phyloP scores from a whole-genome alignment of 2,797 vertebrate genomes.

The Apodemus agrarius region DNA sequence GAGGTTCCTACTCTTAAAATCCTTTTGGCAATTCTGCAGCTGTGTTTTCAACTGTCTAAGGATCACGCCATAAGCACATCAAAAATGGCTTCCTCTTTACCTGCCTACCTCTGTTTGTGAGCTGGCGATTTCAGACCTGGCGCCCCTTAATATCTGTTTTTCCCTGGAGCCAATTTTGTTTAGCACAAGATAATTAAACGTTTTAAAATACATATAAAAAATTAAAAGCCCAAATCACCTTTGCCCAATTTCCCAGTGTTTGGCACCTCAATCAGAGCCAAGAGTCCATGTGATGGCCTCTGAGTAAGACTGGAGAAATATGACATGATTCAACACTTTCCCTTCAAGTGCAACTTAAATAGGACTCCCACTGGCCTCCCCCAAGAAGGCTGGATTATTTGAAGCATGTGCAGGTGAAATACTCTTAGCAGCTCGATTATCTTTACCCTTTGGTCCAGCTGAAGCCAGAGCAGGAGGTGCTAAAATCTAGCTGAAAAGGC shows the following conservation, averaged over 20 bases:
- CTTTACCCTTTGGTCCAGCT: constrained; percentile 14
- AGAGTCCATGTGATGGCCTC: background rate
- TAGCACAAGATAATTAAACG: background rate
- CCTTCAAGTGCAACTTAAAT: background rate
- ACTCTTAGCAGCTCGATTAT: constrained; percentile 65
- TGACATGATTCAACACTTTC: background rate
- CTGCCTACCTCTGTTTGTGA: background rate
- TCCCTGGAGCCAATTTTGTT: background rate
- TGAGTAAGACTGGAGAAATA: background rate
- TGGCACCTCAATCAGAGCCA: background rate
- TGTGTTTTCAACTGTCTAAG: background rate
- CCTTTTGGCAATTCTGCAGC: background rate
- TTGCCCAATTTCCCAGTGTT: background rate
- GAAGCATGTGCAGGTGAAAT: constrained; percentile 37
- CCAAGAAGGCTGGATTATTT: constrained; percentile 58
- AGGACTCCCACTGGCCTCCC: background rate
- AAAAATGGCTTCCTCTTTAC: background rate
- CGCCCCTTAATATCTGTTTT: background rate
- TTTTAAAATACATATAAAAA: constrained; percentile 22
- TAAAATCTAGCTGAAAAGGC: constrained; percentile 71
- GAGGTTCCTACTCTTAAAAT: background rate
- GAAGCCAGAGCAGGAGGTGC: constrained; percentile 70
- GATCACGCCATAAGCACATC: background rate
- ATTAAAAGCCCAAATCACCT: background rate
- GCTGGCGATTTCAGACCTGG: background rate